Evolutionary conservation across 2,797 vertebrate species (phyloP).

Genomic region (Phaenicophaeus curvirostris): DNA sequence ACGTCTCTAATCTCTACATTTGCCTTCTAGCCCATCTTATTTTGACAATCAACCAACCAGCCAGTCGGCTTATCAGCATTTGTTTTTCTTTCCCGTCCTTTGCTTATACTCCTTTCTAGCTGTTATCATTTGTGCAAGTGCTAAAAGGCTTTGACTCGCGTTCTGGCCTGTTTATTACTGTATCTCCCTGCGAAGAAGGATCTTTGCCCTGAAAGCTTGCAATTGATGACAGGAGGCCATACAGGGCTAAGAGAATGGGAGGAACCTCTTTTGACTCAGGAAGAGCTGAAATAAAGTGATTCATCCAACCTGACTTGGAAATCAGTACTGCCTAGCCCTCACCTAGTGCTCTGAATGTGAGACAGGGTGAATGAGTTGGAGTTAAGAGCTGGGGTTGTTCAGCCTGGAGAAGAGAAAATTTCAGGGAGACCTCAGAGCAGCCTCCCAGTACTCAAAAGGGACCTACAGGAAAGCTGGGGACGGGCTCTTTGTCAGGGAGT

Average conservation of each 20-base stretch:
- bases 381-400: no score
- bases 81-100: rapidly evolving
- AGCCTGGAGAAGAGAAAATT: no score
- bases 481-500: no score
- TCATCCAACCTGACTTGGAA: background rate
- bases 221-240: background rate
- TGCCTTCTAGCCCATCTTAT: background rate
- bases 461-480: no score
- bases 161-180: background rate
- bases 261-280: background rate
- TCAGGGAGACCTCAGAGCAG: no score
- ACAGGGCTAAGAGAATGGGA: background rate
- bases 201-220: background rate
- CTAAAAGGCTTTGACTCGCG: background rate
- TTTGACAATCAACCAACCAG: background rate
- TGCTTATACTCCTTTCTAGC: background rate
- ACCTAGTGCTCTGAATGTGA: rapidly evolving
- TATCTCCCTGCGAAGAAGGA: background rate
- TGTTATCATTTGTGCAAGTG: background rate
- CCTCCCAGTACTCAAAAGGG: no score
- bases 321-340: background rate
- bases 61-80: background rate
- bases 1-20: background rate
- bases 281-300: background rate
- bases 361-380: no score